Evolutionary conservation across 2,113 vertebrate species (phyloP).

Genomic region (Girardinichthys multiradiatus): DNA sequence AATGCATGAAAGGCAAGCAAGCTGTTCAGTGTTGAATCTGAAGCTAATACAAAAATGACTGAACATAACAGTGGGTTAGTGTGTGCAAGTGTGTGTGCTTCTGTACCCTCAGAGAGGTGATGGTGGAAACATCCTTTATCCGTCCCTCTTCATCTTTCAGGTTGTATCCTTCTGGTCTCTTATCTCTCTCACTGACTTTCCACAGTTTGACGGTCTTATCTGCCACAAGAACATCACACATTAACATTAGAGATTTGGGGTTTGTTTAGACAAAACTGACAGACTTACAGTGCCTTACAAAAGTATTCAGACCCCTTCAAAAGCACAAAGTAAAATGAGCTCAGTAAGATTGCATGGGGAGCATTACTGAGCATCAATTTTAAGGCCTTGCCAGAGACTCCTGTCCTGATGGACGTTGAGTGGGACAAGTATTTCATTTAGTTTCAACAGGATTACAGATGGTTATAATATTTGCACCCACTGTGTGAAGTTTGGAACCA

Average conservation of each 20-base stretch:
- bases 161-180: slow-evolving; percentile 97
- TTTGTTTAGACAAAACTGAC: neutral
- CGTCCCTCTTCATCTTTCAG: slow-evolving; percentile 98
- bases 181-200: slow-evolving; percentile 96
- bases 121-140: slow-evolving; percentile 92
- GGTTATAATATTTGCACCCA: neutral
- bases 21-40: neutral
- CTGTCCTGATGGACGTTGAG: too few species aligned
- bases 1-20: neutral
- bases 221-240: slow-evolving; percentile 56
- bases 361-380: too few species aligned
- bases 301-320: neutral
- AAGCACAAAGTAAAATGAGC: too few species aligned
- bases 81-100: neutral
- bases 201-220: slow-evolving; percentile 99
- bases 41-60: slow-evolving; percentile 24
- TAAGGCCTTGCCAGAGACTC: too few species aligned
- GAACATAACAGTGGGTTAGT: neutral
- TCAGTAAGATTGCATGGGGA: too few species aligned
- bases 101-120: slow-evolving; percentile 93
- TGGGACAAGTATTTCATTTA: neutral
- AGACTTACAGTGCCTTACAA: neutral
- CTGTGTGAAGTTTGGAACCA: neutral
- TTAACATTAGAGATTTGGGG: slow-evolving; percentile 5
- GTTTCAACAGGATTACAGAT: neutral